phyloP scores from a whole-genome alignment of 2,888 invertebrate species.

The Athalia rosae region DNA sequence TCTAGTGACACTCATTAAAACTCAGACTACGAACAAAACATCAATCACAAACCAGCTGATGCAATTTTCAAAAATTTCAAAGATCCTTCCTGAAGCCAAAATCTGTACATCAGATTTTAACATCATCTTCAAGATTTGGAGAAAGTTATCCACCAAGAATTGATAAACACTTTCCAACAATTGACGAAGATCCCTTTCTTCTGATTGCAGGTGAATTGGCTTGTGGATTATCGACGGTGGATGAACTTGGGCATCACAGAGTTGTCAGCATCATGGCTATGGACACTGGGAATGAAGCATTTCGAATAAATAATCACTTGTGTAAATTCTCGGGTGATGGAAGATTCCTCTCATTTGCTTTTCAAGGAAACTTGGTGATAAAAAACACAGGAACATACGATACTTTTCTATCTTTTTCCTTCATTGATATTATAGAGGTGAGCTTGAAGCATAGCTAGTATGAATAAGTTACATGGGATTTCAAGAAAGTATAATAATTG shows the following conservation, averaged over 20 bases:
- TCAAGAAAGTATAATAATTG: slow-evolving; percentile 12
- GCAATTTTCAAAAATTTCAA: too few species aligned
- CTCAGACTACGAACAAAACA: too few species aligned
- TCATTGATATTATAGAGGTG: slow-evolving; percentile 68
- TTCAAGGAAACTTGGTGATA: slow-evolving; percentile 63
- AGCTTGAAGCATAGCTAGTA: slow-evolving; percentile 48
- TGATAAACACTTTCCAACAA: too few species aligned
- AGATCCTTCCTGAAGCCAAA: too few species aligned
- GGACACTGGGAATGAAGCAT: slow-evolving; percentile 49
- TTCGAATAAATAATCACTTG: slow-evolving; percentile 59
- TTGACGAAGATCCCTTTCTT: too few species aligned
- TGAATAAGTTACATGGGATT: not conserved
- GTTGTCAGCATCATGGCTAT: slow-evolving; percentile 10
- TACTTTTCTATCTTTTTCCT: slow-evolving; percentile 59
- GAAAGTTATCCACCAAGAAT: too few species aligned
- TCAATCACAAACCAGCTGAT: too few species aligned
- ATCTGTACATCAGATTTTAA: too few species aligned
- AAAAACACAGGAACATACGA: slow-evolving; percentile 58
- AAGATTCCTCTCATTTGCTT: slow-evolving; percentile 61
- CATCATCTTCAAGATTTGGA: too few species aligned
- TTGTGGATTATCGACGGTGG: not conserved
- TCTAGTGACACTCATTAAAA: too few species aligned
- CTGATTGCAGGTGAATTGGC: too few species aligned
- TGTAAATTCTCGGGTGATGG: slow-evolving; percentile 64
- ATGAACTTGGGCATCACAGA: not conserved